Evolutionary conservation across 2,888 invertebrate species (phyloP), one percentile per base, ranked within the genome.

Genomic region (Erebia epiphron): DNA sequence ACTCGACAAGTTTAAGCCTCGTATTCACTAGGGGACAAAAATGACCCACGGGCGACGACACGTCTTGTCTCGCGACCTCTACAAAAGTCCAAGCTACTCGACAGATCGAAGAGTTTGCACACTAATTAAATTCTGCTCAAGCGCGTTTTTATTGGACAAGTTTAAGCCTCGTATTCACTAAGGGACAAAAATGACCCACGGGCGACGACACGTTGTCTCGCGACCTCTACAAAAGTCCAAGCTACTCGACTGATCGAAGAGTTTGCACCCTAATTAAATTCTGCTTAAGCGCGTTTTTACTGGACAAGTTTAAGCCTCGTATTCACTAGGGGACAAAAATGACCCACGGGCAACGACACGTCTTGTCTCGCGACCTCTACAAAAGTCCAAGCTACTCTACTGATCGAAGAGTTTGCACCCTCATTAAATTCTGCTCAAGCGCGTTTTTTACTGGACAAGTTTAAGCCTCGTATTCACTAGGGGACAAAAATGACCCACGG

Each of bases 211-310:
- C 35, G 7, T 35, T 7, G 5, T 35, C 35, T 35, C 35, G 35
- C n/a, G n/a, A n/a, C n/a, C n/a, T n/a, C 62, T 62, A 62, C 62
- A 49, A n/a, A 41, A 21, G 62, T 62, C 62, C 62, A 7, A 61
- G 61, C 46, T 61, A 61, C 61, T 49, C 62, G 14, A 14, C 62
- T 21, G 49, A 62, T 62, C 46, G 62, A 49, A 62, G 62, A 62
- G 62, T 62, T 62, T 49, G 43, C 62, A 49, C 21, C 21, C 13
- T 26, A 62, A 62, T 62, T 62, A 62, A 49, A 62, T 62, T 62
- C 49, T 62, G 49, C 49, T 62, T 14, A 14, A 62, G 49, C 46
- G 13, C 49, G 13, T 21, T 62, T 49, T 62, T 14, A 46, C 8
- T 49, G 5, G 21, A 14, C 13, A 5, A 10, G 3, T 3, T 26